phyloP scores from a whole-genome alignment of 2,797 vertebrate genomes.

The Betta splendens region DNA sequence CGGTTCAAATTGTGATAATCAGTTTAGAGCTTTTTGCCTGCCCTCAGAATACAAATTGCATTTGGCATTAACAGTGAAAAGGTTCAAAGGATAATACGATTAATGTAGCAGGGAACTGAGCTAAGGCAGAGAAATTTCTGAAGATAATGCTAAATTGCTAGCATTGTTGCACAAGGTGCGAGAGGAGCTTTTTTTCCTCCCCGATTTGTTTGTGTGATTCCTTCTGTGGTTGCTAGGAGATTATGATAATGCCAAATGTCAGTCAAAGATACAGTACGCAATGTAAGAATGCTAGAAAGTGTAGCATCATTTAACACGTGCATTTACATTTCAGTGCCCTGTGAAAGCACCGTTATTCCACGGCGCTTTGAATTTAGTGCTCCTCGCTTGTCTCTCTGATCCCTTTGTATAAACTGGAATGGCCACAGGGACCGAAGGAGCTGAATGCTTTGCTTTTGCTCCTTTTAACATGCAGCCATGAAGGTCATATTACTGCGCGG shows the following conservation, averaged over 20 bases:
- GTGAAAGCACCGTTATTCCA: conserved; percentile 55
- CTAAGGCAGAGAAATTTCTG: conserved; percentile 80
- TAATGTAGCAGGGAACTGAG: conserved; percentile 98
- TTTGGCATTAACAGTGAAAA: conserved; percentile 98
- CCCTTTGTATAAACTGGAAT: conserved; percentile 71
- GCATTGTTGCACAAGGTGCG: conserved; percentile 83
- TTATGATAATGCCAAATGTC: conserved; percentile 61
- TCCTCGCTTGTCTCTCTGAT: conserved; percentile 70
- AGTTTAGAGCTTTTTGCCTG: conserved; percentile 97
- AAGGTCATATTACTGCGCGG: conserved; percentile 78
- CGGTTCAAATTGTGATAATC: conserved; percentile 99
- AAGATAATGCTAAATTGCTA: conserved; percentile 65
- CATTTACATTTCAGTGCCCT: conserved; percentile 50
- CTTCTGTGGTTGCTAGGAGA: conserved; percentile 49
- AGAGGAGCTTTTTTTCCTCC: conserved; percentile 35
- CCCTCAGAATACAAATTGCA: conserved; percentile 99
- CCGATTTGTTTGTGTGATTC: conserved; percentile 54
- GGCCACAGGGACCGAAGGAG: conserved; percentile 70
- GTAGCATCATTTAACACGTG: conserved; percentile 35
- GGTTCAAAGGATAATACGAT: conserved; percentile 99
- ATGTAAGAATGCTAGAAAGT: conserved; percentile 39
- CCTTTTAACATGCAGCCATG: conserved; percentile 77
- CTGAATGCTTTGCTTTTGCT: conserved; percentile 75
- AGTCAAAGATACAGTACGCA: conserved; percentile 42
- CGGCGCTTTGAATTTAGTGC: conserved; percentile 65